phyloP scores from a whole-genome alignment of 92 coral and sea anemone genomes.

The Zoanthus sansibaricus region DNA sequence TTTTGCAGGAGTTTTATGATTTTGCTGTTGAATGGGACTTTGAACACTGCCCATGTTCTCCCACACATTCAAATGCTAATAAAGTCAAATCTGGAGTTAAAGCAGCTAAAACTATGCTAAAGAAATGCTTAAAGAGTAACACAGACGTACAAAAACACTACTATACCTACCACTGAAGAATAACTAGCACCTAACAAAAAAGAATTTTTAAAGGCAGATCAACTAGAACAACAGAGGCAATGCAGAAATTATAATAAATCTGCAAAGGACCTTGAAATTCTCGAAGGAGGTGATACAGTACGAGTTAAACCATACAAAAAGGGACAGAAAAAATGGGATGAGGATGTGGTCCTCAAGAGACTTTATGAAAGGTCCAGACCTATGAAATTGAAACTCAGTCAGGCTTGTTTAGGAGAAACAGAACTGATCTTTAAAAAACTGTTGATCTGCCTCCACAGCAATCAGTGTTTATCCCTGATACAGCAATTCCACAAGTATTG shows the following conservation, averaged over 20 bases:
- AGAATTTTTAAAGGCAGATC: not conserved
- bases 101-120: slow-evolving; percentile 38
- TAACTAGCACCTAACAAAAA: not conserved
- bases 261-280: slow-evolving; percentile 19
- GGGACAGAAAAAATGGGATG: slow-evolving; percentile 2
- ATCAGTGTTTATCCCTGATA: not conserved
- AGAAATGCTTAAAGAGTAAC: slow-evolving; percentile 34
- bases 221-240: slow-evolving; percentile 23
- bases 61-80: slow-evolving; percentile 36
- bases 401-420: slow-evolving; percentile 17
- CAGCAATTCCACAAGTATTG: not conserved
- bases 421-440: slow-evolving; percentile 3
- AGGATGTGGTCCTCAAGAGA: slow-evolving; percentile 15
- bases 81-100: slow-evolving; percentile 38
- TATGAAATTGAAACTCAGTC: not conserved
- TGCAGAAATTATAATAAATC: slow-evolving; percentile 5
- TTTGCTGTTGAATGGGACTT: slow-evolving; percentile 40
- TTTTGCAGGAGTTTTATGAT: slow-evolving; percentile 16
- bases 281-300: slow-evolving; percentile 20
- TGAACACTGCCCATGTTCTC: slow-evolving; percentile 34
- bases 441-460: not conserved
- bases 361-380: slow-evolving; percentile 3
- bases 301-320: slow-evolving; percentile 14
- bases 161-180: not conserved
- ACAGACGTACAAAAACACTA: not conserved